Conservation (phyloP, 1,140 invertebrate genomes). For the Dendrolimus kikuchii region DNA sequence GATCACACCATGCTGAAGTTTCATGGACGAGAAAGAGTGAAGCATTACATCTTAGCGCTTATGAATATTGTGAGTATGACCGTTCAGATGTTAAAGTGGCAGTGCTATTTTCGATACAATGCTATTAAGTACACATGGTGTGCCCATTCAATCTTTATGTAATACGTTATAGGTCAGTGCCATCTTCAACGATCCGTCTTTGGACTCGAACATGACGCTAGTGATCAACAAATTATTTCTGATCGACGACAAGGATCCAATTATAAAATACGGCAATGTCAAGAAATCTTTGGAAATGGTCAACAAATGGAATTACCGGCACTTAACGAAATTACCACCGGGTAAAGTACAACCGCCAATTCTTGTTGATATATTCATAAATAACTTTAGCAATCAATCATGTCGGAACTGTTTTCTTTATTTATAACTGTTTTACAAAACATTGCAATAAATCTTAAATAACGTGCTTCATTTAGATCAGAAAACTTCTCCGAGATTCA, state of each 20-base stretch:
- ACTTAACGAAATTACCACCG: slow-evolving; percentile 67
- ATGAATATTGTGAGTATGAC: slow-evolving; percentile 81
- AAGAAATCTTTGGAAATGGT: slow-evolving; percentile 82
- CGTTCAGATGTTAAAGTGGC: slow-evolving; percentile 11
- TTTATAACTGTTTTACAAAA: too few relatives aligned
- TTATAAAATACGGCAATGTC: slow-evolving; percentile 77
- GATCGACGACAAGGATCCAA: slow-evolving; percentile 75
- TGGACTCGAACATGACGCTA: slow-evolving; percentile 78
- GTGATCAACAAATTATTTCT: slow-evolving; percentile 77
- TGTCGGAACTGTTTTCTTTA: too few relatives aligned
- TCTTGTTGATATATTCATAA: too few relatives aligned
- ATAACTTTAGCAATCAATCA: too few relatives aligned
- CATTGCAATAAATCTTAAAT: too few relatives aligned
- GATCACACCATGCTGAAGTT: slow-evolving; percentile 81
- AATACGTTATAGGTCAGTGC: slow-evolving; percentile 76
- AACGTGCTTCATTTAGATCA: too few relatives aligned
- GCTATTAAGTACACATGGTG: slow-evolving; percentile 25
- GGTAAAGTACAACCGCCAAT: slow-evolving; percentile 25
- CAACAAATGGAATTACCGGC: slow-evolving; percentile 81
- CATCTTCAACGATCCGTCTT: slow-evolving; percentile 80
- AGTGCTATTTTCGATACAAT: slow-evolving; percentile 23
- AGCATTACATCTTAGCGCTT: slow-evolving; percentile 81
- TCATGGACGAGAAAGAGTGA: slow-evolving; percentile 77
- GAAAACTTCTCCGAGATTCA: too few relatives aligned
- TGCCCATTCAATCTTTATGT: slow-evolving; percentile 46